Evolutionary conservation across 2,113 vertebrate genomes (phyloP).

Genomic region (Oenanthe melanoleuca): DNA sequence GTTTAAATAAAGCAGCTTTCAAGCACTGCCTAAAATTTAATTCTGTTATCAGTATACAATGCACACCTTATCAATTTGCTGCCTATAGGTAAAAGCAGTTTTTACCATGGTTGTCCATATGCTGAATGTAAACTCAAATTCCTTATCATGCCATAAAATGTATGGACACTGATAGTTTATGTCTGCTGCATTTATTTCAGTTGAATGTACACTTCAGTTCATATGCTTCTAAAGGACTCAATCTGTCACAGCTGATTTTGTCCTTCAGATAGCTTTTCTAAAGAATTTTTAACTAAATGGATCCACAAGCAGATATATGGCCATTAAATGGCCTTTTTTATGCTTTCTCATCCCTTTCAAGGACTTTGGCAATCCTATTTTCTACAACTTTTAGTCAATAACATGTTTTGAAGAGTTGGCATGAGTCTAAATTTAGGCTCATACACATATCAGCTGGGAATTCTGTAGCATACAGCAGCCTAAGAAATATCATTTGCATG

Average conservation of each 20-base stretch:
- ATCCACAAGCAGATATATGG: not conserved
- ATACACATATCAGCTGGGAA: not conserved
- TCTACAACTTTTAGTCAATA: not conserved
- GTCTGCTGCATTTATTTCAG: not conserved
- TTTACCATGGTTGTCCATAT: not conserved
- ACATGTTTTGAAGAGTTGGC: not conserved
- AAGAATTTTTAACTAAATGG: not conserved
- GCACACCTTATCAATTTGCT: not conserved
- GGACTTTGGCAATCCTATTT: not conserved
- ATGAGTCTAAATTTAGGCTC: not conserved
- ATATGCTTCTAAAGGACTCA: not conserved
- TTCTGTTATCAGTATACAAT: not conserved
- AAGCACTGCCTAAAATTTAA: not conserved
- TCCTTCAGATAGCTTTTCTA: not conserved
- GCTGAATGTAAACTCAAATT: not conserved
- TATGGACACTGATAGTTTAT: not conserved
- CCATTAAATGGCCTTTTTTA: not conserved
- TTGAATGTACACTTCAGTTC: not conserved
- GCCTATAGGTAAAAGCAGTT: not conserved
- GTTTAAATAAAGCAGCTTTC: not conserved
- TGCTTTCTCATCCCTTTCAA: not conserved
- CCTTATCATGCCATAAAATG: not conserved
- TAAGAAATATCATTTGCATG: slow-evolving; percentile 13
- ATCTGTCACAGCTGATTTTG: not conserved
- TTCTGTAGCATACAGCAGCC: not conserved